phyloP scores from a whole-genome alignment of 2,113 vertebrate genomes.

The Grantiella picta region DNA sequence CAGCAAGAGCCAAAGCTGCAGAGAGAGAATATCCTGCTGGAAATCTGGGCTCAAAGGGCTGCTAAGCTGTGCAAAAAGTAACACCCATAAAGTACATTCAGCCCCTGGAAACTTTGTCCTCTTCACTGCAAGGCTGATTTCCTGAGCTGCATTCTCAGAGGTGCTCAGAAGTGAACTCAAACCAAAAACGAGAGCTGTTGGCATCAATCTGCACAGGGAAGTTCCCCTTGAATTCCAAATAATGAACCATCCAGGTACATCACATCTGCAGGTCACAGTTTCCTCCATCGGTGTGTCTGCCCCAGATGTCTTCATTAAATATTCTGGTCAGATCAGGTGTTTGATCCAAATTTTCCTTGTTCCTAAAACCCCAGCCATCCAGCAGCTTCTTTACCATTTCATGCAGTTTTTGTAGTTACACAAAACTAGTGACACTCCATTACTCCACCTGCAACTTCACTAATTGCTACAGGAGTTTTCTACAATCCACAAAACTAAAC shows the following conservation, averaged over 20 bases:
- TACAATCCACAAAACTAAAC: not conserved
- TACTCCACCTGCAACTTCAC: not conserved
- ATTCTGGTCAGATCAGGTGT: not conserved
- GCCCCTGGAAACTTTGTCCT: not conserved
- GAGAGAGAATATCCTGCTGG: not conserved
- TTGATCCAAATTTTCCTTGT: not conserved
- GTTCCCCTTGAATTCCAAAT: not conserved
- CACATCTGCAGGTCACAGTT: not conserved
- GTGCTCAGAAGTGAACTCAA: not conserved
- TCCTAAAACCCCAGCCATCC: not conserved
- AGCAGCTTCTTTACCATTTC: not conserved
- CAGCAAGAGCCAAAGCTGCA: not conserved
- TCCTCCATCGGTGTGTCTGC: not conserved
- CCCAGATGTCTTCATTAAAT: not conserved
- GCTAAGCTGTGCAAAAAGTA: not conserved
- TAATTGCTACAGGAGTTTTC: not conserved
- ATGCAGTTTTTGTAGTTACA: not conserved
- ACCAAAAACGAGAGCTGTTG: not conserved
- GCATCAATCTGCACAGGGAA: not conserved
- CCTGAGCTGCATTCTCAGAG: not conserved
- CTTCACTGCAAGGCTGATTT: not conserved
- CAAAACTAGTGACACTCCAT: not conserved
- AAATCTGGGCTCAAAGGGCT: not conserved
- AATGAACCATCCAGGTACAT: not conserved
- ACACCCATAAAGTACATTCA: fast-evolving